These are phyloP conservation scores for Zelostemma sp. DNA, from an alignment of 1,140 invertebrate species.

Conservation along the genomic window DNA sequence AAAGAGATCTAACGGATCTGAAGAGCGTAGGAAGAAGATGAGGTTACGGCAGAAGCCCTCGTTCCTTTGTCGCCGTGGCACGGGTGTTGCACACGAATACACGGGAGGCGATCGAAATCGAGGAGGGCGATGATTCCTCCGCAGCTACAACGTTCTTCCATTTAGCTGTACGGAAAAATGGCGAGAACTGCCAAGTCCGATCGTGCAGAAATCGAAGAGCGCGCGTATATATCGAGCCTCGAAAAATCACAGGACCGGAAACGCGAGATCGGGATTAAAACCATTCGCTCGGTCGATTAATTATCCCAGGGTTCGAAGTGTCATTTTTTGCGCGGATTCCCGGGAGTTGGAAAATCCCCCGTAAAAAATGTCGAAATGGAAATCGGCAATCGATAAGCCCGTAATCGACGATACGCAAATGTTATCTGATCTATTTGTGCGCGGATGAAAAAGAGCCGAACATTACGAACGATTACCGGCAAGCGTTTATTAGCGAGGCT, in stretches of 20 bases:
- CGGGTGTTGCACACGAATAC: conserved; percentile 10
- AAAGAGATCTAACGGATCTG: conserved; percentile 40
- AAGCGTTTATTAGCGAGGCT: conserved; percentile 41
- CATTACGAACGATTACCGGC: conserved; percentile 35
- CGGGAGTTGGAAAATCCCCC: neutral
- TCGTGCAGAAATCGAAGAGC: conserved; percentile 8
- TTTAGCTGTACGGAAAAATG: conserved; percentile 58
- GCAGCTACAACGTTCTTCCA: conserved; percentile 58
- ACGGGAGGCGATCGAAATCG: conserved; percentile 21
- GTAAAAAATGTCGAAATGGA: conserved; percentile 2
- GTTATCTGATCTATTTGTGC: conserved; percentile 5
- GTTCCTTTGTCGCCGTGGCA: conserved; percentile 20
- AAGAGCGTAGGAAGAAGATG: conserved; percentile 28
- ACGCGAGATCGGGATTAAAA: too few species aligned
- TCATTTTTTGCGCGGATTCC: neutral
- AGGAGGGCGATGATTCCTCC: conserved; percentile 20
- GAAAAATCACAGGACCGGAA: too few species aligned
- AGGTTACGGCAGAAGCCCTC: conserved; percentile 33
- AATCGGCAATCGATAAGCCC: conserved; percentile 2
- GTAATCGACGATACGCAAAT: conserved; percentile 7
- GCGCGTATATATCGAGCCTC: too few species aligned
- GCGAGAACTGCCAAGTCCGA: neutral
- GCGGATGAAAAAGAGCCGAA: neutral
- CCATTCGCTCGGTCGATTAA: neutral
- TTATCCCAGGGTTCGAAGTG: neutral